Evolutionary conservation across 1,140 invertebrate genomes (phyloP).

Genomic region (Rhynchophorus ferrugineus): DNA sequence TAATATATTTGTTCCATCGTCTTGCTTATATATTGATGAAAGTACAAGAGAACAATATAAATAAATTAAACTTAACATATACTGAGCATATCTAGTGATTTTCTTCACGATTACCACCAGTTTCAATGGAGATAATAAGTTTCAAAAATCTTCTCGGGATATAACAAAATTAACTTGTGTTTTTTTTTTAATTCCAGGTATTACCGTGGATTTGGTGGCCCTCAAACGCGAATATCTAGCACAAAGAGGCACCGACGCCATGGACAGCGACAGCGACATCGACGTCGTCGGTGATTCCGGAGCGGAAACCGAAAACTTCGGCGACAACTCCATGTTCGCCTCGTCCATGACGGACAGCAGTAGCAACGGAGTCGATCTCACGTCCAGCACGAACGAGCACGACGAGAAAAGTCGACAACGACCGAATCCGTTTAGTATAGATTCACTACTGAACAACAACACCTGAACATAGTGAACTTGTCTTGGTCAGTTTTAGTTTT

Average conservation of each 20-base stretch:
- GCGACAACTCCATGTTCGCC: slow-evolving; percentile 35
- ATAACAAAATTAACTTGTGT: background rate
- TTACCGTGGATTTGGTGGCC: slow-evolving; percentile 78
- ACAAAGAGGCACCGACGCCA: slow-evolving; percentile 54
- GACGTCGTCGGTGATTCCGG: slow-evolving; percentile 66
- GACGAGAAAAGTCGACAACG: slow-evolving; percentile 50
- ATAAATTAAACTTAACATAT: too few relatives aligned
- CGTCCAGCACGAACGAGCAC: slow-evolving; percentile 41
- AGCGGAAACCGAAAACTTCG: slow-evolving; percentile 50
- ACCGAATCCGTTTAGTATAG: slow-evolving; percentile 77
- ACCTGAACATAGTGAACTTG: slow-evolving; percentile 15
- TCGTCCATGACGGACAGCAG: slow-evolving; percentile 35
- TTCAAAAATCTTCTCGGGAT: too few relatives aligned
- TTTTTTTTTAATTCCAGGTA: slow-evolving; percentile 35
- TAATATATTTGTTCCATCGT: too few relatives aligned
- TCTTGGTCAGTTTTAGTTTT: background rate
- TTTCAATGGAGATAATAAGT: too few relatives aligned
- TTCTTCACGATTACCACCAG: too few relatives aligned
- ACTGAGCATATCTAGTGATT: too few relatives aligned
- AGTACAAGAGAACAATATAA: too few relatives aligned
- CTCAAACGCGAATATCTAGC: slow-evolving; percentile 74
- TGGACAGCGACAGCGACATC: slow-evolving; percentile 53
- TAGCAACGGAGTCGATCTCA: slow-evolving; percentile 37
- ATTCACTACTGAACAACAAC: slow-evolving; percentile 67
- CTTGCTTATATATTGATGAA: too few relatives aligned